These are phyloP conservation scores for Amiota mariae DNA, from an alignment of 2,888 invertebrate species.

Conservation along the genomic window DNA sequence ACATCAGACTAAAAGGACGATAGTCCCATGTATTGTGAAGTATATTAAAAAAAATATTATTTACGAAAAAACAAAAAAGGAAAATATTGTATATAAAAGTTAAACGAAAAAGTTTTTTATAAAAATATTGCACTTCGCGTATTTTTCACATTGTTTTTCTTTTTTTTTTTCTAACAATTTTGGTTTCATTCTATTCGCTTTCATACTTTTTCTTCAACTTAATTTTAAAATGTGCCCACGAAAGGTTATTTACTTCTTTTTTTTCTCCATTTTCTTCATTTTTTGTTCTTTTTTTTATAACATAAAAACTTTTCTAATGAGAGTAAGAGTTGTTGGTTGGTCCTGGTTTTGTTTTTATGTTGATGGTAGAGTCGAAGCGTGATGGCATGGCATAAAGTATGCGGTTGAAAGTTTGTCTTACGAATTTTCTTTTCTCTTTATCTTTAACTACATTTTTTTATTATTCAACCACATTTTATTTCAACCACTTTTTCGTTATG, in stretches of 20 bases:
- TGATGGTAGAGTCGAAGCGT: background rate
- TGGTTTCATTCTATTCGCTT: conserved; percentile 24
- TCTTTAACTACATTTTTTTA: background rate
- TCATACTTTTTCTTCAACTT: conserved; percentile 21
- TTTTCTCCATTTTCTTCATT: no score
- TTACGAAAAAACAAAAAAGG: conserved; percentile 32
- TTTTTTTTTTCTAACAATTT: conserved; percentile 20
- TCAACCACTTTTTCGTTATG: conserved; percentile 41
- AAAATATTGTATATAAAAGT: conserved; percentile 47
- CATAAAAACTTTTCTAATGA: conserved; percentile 61
- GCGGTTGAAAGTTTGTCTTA: conserved; percentile 15
- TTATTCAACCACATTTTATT: conserved; percentile 9
- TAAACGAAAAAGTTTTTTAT: conserved; percentile 62
- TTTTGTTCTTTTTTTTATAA: conserved; percentile 10
- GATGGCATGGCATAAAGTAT: background rate
- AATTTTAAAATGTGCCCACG: conserved; percentile 35
- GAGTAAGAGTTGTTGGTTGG: conserved; percentile 57
- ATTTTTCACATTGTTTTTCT: conserved; percentile 10
- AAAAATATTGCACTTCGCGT: conserved; percentile 42
- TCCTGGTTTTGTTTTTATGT: conserved; percentile 13
- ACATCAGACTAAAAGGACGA: background rate
- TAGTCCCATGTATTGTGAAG: no score
- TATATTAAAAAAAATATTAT: background rate
- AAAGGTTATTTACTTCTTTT: conserved; percentile 48
- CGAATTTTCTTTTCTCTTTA: conserved; percentile 8